Conservation (phyloP, 2,888 invertebrate genomes). For the Pseudolycoriella hygida region DNA sequence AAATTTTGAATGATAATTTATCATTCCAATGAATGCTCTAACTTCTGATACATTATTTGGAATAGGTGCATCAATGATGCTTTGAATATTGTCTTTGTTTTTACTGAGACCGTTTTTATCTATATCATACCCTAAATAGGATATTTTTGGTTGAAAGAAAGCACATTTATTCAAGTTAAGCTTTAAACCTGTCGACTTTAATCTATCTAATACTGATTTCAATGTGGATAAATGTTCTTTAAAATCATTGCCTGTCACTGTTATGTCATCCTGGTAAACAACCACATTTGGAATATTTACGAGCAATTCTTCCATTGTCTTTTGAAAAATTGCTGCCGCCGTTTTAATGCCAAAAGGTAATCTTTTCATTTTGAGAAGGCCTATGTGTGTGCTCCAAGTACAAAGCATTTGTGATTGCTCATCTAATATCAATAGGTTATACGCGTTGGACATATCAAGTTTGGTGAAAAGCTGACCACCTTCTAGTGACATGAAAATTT, state of each 20-base stretch:
- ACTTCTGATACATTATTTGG: conserved; percentile 13
- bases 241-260: conserved; percentile 14
- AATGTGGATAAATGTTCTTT: conserved; percentile 13
- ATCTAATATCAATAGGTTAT: conserved; percentile 12
- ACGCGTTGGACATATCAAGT: conserved; percentile 2
- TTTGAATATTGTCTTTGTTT: conserved; percentile 12
- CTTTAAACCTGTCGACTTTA: conserved; percentile 13
- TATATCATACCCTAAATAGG: conserved; percentile 11
- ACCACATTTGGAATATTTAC: conserved; percentile 15
- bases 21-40: conserved; percentile 17
- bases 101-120: conserved; percentile 14
- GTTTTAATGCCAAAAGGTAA: conserved; percentile 15
- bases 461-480: conserved; percentile 4
- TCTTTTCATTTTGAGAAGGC: conserved; percentile 14
- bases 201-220: conserved; percentile 13
- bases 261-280: conserved; percentile 16
- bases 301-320: conserved; percentile 15
- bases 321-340: conserved; percentile 17
- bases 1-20: conserved; percentile 22
- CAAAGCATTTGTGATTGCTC: conserved; percentile 15
- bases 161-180: conserved; percentile 15
- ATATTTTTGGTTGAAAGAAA: conserved; percentile 9
- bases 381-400: conserved; percentile 17
- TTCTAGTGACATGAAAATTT: conserved; percentile 4
- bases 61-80: conserved; percentile 11